Evolutionary conservation across 2,888 invertebrate genomes (phyloP).

Genomic region (Meteorus colon): DNA sequence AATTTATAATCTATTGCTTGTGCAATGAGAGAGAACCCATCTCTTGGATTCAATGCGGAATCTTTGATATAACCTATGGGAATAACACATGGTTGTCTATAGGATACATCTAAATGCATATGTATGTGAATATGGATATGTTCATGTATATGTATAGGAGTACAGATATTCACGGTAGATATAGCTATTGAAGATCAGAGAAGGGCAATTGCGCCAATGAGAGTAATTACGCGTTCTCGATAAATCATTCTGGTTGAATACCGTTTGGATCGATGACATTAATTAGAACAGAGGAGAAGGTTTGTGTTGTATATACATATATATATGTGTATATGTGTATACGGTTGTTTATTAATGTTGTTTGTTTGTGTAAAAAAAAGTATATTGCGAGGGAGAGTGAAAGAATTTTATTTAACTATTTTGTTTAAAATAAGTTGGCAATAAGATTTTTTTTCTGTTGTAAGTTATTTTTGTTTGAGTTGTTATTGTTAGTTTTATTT

Average conservation of each 20-base stretch:
- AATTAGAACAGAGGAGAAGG: conserved; percentile 48
- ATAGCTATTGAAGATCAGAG: conserved; percentile 30
- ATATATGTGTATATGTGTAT: neutral
- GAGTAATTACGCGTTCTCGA: conserved; percentile 51
- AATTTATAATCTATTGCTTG: conserved; percentile 11
- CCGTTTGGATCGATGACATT: conserved; percentile 50
- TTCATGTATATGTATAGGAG: conserved; percentile 16
- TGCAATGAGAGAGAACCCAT: conserved; percentile 17
- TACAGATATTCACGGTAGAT: conserved; percentile 21
- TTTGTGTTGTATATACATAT: neutral
- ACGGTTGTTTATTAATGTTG: neutral
- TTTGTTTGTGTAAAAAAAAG: neutral
- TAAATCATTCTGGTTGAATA: conserved; percentile 51
- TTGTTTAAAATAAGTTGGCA: no score
- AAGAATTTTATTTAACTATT: neutral
- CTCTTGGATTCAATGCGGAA: conserved; percentile 9
- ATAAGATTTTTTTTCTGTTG: no score
- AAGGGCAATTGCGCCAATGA: conserved; percentile 45
- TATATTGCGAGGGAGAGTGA: neutral
- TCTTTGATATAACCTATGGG: conserved; percentile 20
- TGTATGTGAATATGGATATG: conserved; percentile 13
- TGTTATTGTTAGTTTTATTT: no score
- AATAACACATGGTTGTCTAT: conserved; percentile 14
- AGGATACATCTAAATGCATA: conserved; percentile 2
- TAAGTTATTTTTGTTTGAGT: no score